Evolutionary conservation across 2,888 invertebrate genomes (phyloP), one percentile per base, ranked within the genome.

Genomic region (Hypomecis punctinalis): DNA sequence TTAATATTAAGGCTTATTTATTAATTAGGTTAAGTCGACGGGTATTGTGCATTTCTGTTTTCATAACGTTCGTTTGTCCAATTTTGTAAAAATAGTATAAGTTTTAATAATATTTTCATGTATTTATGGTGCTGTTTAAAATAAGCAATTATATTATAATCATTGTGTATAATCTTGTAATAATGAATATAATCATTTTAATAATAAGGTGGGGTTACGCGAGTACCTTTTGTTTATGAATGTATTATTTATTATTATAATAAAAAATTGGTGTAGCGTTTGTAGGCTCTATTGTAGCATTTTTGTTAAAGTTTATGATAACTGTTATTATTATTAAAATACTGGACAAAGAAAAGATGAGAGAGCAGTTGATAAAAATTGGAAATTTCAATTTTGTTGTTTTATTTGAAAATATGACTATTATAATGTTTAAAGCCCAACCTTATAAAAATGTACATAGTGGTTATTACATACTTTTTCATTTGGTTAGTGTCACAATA

Each of bases 21-120:
- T 76, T 76, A 74, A 68, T 63, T 80, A 77, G 75, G 70, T 69
- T 74, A 88, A 93, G 91, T 91, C 90, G 93, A 93, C 92, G 93
- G 93, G 93, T 91, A 89, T 85, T 88, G 89, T 90, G 91, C 90
- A 91, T 91, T 91, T 89, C 83, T 82, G 61, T 77, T 76, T 82
- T 79, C 74, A 72, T 69, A 76, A 75, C 75, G 80, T 86, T 82
- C 82, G 80, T 83, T 81, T 88, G 91, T 92, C 90, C 90, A 90
- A 89, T 91, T 90, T 91, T 91, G 91, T 91, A 89, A 73, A 88
- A 86, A 89, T 86, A 83, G 73, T 39, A 52, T 81, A 79, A 75
- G 74, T 60, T 51, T 61, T 60, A 23, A 69, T 77, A 76, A 64
- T 77, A 77, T 74, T 77, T 69, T 71, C 76, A 74, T 82, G 72